These are phyloP conservation scores for Tylochromis polylepis DNA, from an alignment of 2,113 vertebrate genomes.

Conservation along the genomic window DNA sequence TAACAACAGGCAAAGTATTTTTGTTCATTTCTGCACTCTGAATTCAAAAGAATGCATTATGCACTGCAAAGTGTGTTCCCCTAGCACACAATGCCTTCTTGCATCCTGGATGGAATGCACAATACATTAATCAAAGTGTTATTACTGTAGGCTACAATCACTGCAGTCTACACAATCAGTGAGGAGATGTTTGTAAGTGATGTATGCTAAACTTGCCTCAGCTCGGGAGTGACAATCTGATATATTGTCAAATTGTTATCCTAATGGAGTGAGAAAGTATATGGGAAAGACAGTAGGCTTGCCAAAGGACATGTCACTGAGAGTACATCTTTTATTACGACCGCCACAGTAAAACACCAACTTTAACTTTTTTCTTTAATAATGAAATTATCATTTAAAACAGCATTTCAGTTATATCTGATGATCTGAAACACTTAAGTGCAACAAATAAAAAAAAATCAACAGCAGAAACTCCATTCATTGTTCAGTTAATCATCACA, in stretches of 20 bases:
- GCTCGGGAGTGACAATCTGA: neutral
- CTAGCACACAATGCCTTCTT: rapidly evolving
- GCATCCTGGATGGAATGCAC: neutral
- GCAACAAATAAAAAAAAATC: neutral
- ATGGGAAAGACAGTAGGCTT: neutral
- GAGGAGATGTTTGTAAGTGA: neutral
- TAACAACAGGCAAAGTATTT: neutral
- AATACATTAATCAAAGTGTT: neutral
- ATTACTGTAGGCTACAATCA: neutral
- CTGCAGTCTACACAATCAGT: neutral
- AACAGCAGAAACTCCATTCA: neutral
- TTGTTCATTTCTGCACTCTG: neutral
- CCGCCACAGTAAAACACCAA: neutral
- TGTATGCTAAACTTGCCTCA: neutral
- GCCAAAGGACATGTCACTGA: neutral
- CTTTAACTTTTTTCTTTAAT: neutral
- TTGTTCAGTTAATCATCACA: neutral
- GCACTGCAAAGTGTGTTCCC: neutral
- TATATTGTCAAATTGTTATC: neutral
- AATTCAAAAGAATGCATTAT: neutral
- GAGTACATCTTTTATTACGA: neutral
- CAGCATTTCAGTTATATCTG: neutral
- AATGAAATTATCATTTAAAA: rapidly evolving
- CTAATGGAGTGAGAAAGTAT: neutral
- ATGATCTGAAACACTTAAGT: neutral